Conservation (phyloP, 2,113 vertebrate genomes). For the Meleagris gallopavo region DNA sequence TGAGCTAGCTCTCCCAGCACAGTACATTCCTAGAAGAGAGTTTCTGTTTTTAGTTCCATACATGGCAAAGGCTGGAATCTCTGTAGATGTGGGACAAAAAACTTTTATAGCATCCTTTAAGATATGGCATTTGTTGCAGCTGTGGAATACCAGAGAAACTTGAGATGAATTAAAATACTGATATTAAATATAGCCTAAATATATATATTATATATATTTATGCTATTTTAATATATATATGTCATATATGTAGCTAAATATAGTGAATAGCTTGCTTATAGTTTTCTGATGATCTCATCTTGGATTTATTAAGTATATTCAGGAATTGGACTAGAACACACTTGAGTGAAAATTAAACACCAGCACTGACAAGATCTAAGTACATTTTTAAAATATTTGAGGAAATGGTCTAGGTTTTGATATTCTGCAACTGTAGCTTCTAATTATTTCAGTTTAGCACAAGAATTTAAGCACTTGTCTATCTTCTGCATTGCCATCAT, state of each 20-base stretch:
- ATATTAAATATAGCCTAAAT: neutral
- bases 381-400: neutral
- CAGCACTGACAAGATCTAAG: neutral
- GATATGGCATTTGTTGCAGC: neutral
- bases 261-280: neutral
- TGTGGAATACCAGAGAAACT: neutral
- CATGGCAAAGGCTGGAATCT: slow-evolving; percentile 49
- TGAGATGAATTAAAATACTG: neutral
- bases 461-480: neutral
- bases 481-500: neutral
- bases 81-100: neutral
- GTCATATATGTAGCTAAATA: too few species aligned
- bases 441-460: neutral
- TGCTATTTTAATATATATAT: too few species aligned
- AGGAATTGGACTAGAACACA: neutral
- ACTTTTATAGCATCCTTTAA: neutral
- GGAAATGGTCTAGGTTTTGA: neutral
- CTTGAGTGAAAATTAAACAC: neutral
- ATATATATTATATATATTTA: too few species aligned
- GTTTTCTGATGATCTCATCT: slow-evolving; percentile 2
- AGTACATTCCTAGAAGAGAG: slow-evolving; percentile 57
- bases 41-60: slow-evolving; percentile 66
- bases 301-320: neutral
- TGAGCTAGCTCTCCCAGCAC: neutral
- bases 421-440: neutral